Evolutionary conservation across 2,113 vertebrate species (phyloP), one percentile per base, ranked within the genome.

Genomic region (Callionymus lyra): DNA sequence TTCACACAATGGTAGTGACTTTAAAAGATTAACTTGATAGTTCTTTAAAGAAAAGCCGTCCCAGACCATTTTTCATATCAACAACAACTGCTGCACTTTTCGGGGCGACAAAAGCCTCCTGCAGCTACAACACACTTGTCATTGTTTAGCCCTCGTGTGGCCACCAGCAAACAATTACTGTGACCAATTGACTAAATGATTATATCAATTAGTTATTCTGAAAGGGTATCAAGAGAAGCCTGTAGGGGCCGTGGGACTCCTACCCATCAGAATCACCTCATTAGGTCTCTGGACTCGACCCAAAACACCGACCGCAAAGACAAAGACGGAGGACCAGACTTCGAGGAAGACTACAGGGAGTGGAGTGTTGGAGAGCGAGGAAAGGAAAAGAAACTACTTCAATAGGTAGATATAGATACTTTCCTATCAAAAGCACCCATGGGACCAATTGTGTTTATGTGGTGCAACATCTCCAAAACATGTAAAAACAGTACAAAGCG

Each of bases 131-230:
- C 71, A 65, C 56, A 69, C 66, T 57, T 71, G 71, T 70, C 74
- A 70, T 53, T 69, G 70, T 70, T 72, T 56, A 59, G 78, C 70
- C 65, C 50, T 32, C 50, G 48, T 56, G 70, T 66, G 55, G 37
- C 67, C 70, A 68, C 68, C 54, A 70, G 63, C 79, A 72, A 79
- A 68, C 60, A 58, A 85, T 82, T 74, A 67, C 59, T 74, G 72
- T 71, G 76, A 80, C 76, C 80, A 75, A 78, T 82, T 61, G 47
- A 56, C 64, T 82, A 79, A 84, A 80, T 81, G 70, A 84, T 84
- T 79, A 78, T 71, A 84, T 84, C 77, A 83, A 80, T 84, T 83
- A 81, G 70, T 62, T 63, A 43, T 55, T 72, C 79, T 72, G 56
- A 49, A 67, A 59, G 70, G 70, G 64, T 65, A 65, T 70, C 54